Base-by-base conservation (phyloP, 2,113 vertebrate species). In the Otus sunia region DNA sequence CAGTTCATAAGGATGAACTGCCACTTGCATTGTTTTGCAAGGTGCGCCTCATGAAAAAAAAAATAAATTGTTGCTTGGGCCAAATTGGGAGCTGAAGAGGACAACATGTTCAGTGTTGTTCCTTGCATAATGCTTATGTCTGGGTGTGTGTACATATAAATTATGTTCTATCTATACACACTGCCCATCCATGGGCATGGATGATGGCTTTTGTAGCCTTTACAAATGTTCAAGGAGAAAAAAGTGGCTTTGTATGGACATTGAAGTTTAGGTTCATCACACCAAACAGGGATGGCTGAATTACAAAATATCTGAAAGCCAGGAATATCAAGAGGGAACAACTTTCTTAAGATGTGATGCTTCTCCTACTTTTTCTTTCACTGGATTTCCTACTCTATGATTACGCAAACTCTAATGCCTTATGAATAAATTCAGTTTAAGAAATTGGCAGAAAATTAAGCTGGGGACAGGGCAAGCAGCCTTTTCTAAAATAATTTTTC, bases 281-380 rank as follows among this genome's bases (percentile, higher is more conserved):
- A 52, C 20, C 43, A 56, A 39, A n/a, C 26, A 52, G 6, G 26
- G 18, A 73, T 32, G 23, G 23, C 10, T 74, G 55, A 77, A 77
- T 62, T 41, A 60, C 30, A 80, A 77, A 64, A n/a, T n/a, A n/a
- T 45, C 16, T 62, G 50, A 92, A 77, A 83, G 37, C 19, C 3
- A 36, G 3, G 10, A 79, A 37, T 41, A 67, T 15, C 0, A 1
- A 83, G 8, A 79, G 19, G 4, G 6, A 63, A 72, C 13, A 59
- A n/a, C 4, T 72, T 58, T 72, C n/a, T 68, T 41, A 52, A 76
- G 39, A 68, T 17, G 6, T 59, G 20, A 18, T 55, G 12, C 11
- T 73, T 73, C 56, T 80, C 36, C 11, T 22, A 15, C 34, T 37
- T 83, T 30, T 34, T 43, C 45, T n/a, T 43, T 47, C 34, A n/a